Conservation (phyloP, 2,888 invertebrate genomes). For the Drosophila mayaguana region DNA sequence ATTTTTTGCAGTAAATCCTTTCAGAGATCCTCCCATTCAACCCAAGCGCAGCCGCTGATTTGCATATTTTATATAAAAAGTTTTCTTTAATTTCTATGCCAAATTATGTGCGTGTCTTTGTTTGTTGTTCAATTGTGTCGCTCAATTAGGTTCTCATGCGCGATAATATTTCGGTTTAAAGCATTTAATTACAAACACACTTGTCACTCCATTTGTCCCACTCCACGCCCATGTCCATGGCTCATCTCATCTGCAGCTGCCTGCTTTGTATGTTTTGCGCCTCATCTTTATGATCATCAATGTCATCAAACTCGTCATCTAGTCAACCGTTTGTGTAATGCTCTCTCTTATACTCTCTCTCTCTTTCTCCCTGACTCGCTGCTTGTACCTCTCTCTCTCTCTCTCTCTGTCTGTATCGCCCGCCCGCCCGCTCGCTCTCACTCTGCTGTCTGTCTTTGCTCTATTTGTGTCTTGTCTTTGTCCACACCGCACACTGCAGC, state of each 20-base stretch:
- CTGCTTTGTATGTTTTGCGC: slow-evolving; percentile 37
- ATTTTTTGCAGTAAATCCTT: not conserved
- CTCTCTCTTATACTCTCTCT: slow-evolving; percentile 21
- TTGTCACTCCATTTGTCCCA: slow-evolving; percentile 50
- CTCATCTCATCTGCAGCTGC: slow-evolving; percentile 21
- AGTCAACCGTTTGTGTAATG: slow-evolving; percentile 46
- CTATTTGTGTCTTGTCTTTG: slow-evolving; percentile 74
- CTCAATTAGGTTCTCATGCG: slow-evolving; percentile 81
- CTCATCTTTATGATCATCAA: slow-evolving; percentile 43
- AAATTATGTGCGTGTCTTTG: slow-evolving; percentile 51
- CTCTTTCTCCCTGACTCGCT: slow-evolving; percentile 13
- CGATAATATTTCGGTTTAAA: slow-evolving; percentile 70
- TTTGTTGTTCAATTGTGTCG: slow-evolving; percentile 49
- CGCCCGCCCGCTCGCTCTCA: slow-evolving; percentile 4
- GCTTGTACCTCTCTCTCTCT: slow-evolving; percentile 31
- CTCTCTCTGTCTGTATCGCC: slow-evolving; percentile 1
- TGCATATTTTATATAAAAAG: slow-evolving; percentile 34
- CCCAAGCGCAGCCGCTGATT: slow-evolving; percentile 16
- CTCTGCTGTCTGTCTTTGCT: slow-evolving; percentile 48
- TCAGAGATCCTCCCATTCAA: not conserved
- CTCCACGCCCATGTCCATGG: slow-evolving; percentile 25
- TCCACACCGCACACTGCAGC: slow-evolving; percentile 74
- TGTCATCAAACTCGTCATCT: slow-evolving; percentile 38
- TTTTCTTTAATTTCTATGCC: slow-evolving; percentile 53
- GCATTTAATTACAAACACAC: slow-evolving; percentile 67